These are phyloP conservation scores for Podocnemis expansa DNA, from an alignment of 2,113 vertebrate genomes.

Conservation along the genomic window DNA sequence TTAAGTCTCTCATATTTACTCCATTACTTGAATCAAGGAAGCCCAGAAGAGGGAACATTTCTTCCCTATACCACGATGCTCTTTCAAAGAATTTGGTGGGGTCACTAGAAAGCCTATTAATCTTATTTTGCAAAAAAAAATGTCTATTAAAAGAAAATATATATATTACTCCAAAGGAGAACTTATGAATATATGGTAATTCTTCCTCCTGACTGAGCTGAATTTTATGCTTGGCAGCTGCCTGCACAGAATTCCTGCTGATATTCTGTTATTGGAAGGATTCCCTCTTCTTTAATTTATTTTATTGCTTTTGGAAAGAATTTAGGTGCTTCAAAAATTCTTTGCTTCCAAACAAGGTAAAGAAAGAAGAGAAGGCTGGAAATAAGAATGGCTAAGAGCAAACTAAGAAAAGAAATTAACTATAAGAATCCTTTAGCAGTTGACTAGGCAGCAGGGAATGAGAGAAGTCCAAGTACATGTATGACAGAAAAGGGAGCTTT, in stretches of 20 bases:
- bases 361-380: neutral
- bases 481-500: neutral
- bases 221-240: constrained; percentile 45
- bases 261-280: constrained; percentile 48
- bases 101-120: constrained; percentile 5
- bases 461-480: neutral
- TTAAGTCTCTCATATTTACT: neutral
- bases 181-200: neutral
- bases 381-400: neutral
- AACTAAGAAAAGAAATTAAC: neutral
- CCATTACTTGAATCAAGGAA: neutral
- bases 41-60: neutral
- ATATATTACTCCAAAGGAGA: neutral
- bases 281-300: neutral
- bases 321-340: neutral
- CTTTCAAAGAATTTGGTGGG: neutral
- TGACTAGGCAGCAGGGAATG: neutral
- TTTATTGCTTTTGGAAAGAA: neutral
- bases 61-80: neutral
- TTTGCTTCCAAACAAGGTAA: neutral
- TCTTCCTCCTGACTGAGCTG: constrained; percentile 34
- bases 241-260: constrained; percentile 25
- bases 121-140: neutral
- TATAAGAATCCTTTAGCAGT: neutral
- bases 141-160: constrained; percentile 13